phyloP scores from a whole-genome alignment of 2,797 vertebrate genomes.

The Betta splendens region DNA sequence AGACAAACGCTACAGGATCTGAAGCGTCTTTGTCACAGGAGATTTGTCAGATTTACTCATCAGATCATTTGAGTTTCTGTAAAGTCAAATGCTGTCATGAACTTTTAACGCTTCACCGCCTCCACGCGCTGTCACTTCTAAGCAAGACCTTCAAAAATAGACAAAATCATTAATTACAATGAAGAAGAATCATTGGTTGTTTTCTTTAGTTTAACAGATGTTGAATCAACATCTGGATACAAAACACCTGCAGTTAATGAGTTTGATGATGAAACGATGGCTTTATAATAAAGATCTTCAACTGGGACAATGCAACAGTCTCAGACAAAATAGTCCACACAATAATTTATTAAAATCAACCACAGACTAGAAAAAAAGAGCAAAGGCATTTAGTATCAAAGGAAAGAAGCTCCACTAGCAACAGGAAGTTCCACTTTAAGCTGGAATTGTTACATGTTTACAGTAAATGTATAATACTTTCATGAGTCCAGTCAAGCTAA shows the following conservation, averaged over 20 bases:
- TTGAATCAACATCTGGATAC: slow-evolving; percentile 7
- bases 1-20: slow-evolving; percentile 22
- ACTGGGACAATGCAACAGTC: slow-evolving; percentile 26
- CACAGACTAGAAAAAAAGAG: slow-evolving; percentile 74
- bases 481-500: slow-evolving; percentile 47
- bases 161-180: not conserved
- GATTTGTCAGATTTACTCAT: too few species aligned
- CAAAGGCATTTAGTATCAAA: slow-evolving; percentile 69
- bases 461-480: slow-evolving; percentile 48
- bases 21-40: too few species aligned
- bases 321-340: slow-evolving; percentile 60
- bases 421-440: slow-evolving; percentile 57
- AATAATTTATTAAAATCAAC: slow-evolving; percentile 78
- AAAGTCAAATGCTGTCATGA: slow-evolving; percentile 21
- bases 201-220: not conserved
- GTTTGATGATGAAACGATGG: not conserved
- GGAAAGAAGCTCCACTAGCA: slow-evolving; percentile 56
- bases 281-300: not conserved
- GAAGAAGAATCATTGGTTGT: slow-evolving; percentile 2
- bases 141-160: slow-evolving; percentile 5
- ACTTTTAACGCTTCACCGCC: not conserved
- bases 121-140: slow-evolving; percentile 1
- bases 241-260: not conserved
- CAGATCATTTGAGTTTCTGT: too few species aligned
- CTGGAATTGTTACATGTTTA: slow-evolving; percentile 67